phyloP scores from a whole-genome alignment of 2,888 invertebrate genomes.

The Entomobrya multifasciata region DNA sequence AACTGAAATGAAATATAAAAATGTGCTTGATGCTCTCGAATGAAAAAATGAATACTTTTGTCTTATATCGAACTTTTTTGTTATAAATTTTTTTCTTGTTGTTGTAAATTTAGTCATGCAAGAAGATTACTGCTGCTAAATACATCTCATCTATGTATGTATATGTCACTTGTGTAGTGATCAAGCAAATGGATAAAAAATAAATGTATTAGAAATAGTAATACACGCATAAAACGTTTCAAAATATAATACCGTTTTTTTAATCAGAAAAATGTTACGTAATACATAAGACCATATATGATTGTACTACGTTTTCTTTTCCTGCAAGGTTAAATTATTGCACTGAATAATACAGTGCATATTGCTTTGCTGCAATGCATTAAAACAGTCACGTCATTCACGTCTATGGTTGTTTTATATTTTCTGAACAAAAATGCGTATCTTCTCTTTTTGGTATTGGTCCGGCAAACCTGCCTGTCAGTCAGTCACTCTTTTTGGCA shows the following conservation, averaged over 20 bases:
- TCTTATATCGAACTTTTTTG: too few relatives aligned
- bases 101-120: background rate
- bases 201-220: too few relatives aligned
- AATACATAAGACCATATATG: background rate
- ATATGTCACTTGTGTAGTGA: background rate
- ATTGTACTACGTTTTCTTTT: background rate
- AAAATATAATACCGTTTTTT: background rate
- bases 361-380: too few relatives aligned
- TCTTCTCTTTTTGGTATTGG: slow-evolving; percentile 39
- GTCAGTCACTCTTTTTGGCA: slow-evolving; percentile 22
- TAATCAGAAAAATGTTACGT: background rate
- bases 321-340: background rate
- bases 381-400: too few relatives aligned
- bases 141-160: slow-evolving; percentile 9
- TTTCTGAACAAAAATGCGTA: slow-evolving; percentile 35
- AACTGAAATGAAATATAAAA: background rate
- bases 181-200: slow-evolving; percentile 24
- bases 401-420: background rate
- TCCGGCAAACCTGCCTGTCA: slow-evolving; percentile 39
- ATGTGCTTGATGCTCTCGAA: background rate
- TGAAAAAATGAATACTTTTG: background rate
- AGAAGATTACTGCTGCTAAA: slow-evolving; percentile 19
- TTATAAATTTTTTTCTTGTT: background rate
- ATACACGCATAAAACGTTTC: background rate
- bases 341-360: too few relatives aligned